A percentile compares a stretch with the other conserved stretches of the same genome.
These are phyloP conservation scores for Muscicapa comitata DNA, from an alignment of 2,797 vertebrate genomes.

Conservation along the genomic window DNA sequence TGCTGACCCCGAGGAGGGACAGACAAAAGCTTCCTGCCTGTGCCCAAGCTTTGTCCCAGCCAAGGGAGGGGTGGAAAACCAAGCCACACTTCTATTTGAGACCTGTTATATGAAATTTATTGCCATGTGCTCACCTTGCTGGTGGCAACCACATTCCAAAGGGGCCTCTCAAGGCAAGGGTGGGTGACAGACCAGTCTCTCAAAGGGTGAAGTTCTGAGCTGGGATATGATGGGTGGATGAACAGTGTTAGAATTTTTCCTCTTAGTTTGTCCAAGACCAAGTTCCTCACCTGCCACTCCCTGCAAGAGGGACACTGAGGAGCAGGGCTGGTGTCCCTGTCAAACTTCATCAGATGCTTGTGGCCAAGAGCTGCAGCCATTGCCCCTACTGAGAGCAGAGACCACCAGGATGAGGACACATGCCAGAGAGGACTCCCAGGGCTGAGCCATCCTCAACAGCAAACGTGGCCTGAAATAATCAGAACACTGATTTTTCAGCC, in stretches of 20 bases:
- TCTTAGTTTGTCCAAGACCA: not conserved
- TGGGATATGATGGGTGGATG: not conserved
- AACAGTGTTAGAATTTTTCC: not conserved
- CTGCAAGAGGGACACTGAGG: accelerated
- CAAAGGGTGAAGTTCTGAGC: not conserved
- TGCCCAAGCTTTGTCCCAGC: not conserved
- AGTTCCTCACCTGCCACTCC: not conserved
- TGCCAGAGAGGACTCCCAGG: not conserved
- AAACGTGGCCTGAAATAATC: not conserved
- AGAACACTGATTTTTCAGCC: not conserved
- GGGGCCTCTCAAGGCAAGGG: not conserved
- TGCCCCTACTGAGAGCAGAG: not conserved
- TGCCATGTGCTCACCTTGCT: not conserved
- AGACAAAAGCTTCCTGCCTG: not conserved
- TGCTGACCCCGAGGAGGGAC: not conserved
- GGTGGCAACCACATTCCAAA: not conserved
- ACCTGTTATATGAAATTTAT: not conserved
- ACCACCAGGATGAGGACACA: accelerated
- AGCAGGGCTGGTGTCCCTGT: not conserved
- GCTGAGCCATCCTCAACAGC: not conserved
- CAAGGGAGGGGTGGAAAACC: not conserved
- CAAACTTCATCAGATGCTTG: not conserved
- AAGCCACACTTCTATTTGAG: not conserved
- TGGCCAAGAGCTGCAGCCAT: not conserved
- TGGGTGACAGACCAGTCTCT: not conserved